Base-by-base conservation (phyloP, 2,888 invertebrate species). In the Meiosimyza platycephala region DNA sequence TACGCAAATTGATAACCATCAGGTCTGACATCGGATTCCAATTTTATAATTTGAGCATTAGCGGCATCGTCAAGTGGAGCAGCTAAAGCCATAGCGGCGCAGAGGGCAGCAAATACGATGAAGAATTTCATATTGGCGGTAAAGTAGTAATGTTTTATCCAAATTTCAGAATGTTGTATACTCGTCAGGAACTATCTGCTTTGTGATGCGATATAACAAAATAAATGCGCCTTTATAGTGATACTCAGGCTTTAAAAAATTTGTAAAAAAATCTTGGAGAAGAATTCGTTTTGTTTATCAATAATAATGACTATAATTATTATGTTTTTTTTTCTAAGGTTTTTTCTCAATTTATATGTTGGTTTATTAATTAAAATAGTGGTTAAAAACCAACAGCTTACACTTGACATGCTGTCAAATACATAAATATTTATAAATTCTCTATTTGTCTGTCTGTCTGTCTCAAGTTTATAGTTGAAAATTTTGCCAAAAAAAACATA, bases 1-100 rank as follows among this genome's bases (percentile, higher is more conserved):
- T 87, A 90, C 90, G 87, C 88, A 78, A 90, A 92, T 76, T 87
- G 89, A 85, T 91, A 92, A 65, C 89, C 88, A 78, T 89, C 90
- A 33, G 89, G 82, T 73, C 82, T 88, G 76, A 92, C 92, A 83
- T 92, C 90, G 66, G 88, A 87, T 15, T 84, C 83, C 59, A 79
- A 80, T 63, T 80, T 82, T 13, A 85, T 55, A 63, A 84, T 81
- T 68, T 80, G 77, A 11, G 84, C 85, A 15, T 74, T 71, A n/a
- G 77, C 74, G n/a, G 79, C 63, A 52, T 78, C 77, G 66, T 80
- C 77, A 59, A 79, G 72, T 54, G 86, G 85, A 16, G 82, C 85
- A n/a, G 86, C 84, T 57, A 83, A 76, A 63, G 80, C 78, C 3
- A 81, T 78, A 65, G 84, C 83, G 54, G 12, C 28, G 51, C 50